Percentiles rank a stretch among this genome's conserved stretches.
Evolutionary conservation across 2,888 invertebrate genomes (phyloP).

Genomic region (Eurytoma californica): DNA sequence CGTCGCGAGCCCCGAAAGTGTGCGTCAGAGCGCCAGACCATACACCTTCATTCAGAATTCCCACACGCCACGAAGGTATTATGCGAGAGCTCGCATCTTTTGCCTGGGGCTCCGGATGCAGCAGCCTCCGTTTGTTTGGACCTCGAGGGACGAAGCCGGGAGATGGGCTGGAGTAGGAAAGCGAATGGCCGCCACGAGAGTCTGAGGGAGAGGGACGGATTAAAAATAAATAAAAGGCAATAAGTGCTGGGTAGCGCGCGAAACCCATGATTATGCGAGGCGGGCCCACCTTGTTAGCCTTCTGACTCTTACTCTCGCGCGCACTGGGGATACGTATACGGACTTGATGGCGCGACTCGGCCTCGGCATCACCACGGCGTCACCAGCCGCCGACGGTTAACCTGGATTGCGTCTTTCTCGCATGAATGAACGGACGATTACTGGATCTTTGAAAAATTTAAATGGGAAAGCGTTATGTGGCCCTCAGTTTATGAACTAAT

Average conservation of each 20-base stretch:
- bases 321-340: not conserved
- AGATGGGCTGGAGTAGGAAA: not conserved
- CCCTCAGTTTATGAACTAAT: too few species aligned
- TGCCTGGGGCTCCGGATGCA: constrained; percentile 68
- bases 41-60: constrained; percentile 32
- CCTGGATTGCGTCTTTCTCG: not conserved
- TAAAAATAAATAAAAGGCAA: constrained; percentile 74
- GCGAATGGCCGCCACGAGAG: constrained; percentile 33
- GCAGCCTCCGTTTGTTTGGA: constrained; percentile 65
- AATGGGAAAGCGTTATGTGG: too few species aligned
- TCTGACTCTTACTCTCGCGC: constrained; percentile 68
- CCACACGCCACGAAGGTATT: constrained; percentile 19
- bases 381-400: not conserved
- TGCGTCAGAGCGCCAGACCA: too few species aligned
- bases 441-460: too few species aligned
- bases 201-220: constrained; percentile 61
- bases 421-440: too few species aligned
- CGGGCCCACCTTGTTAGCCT: constrained; percentile 75
- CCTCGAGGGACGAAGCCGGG: not conserved
- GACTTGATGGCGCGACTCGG: too few species aligned
- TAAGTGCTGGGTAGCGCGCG: constrained; percentile 74
- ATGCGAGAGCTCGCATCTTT: not conserved
- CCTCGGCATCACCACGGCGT: not conserved
- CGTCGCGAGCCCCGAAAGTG: too few species aligned
- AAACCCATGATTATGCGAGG: constrained; percentile 74